Percentiles rank a stretch among this genome's conserved stretches.
Conservation (phyloP, 2,888 invertebrate genomes). For the Macrosiphum euphorbiae region DNA sequence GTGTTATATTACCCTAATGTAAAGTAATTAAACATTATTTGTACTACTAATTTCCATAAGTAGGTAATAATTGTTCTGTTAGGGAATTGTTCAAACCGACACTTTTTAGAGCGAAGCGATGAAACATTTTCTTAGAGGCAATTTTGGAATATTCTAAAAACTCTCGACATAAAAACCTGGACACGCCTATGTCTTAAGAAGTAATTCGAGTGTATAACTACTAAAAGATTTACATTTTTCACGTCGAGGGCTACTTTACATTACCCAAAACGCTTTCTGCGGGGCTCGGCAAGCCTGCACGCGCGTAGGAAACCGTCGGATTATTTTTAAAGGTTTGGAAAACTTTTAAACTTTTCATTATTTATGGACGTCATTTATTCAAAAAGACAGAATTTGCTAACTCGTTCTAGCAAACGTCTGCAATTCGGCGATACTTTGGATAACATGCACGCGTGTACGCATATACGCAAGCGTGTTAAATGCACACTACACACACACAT, state of each 20-base stretch:
- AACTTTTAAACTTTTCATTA: constrained; percentile 54
- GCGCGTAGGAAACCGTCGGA: neutral
- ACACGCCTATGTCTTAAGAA: neutral
- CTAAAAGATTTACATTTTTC: neutral
- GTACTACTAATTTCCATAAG: neutral
- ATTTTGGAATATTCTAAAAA: neutral
- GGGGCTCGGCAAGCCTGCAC: neutral
- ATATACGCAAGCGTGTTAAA: neutral
- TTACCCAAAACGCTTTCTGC: neutral
- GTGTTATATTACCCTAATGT: neutral
- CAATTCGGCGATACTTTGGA: constrained; percentile 44
- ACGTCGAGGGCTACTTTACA: neutral
- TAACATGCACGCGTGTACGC: neutral
- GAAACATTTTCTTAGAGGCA: no score
- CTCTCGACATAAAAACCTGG: neutral
- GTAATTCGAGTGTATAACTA: neutral
- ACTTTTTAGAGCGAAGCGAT: no score
- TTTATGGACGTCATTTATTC: constrained; percentile 57
- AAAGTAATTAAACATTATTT: neutral
- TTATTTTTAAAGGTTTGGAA: constrained; percentile 23
- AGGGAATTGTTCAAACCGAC: neutral
- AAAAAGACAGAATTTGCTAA: constrained; percentile 33
- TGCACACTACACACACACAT: neutral
- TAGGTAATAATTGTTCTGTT: neutral
- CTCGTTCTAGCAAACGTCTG: constrained; percentile 39